phyloP scores from a whole-genome alignment of 1,140 invertebrate species.

The Dendrolimus kikuchii region DNA sequence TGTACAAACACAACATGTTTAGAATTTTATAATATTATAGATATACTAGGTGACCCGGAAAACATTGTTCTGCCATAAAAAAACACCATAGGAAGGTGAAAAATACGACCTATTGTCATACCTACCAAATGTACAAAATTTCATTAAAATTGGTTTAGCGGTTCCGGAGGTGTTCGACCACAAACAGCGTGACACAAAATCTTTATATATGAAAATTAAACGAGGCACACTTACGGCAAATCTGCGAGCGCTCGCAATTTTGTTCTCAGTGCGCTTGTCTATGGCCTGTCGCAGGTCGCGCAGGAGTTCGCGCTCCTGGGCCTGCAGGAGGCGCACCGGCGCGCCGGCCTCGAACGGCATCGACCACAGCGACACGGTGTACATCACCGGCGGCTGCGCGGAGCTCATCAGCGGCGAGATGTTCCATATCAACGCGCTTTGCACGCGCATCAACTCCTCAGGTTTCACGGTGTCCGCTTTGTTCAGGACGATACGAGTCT shows the following conservation, averaged over 20 bases:
- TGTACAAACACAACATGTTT: too few relatives aligned
- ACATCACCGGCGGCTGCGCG: constrained; percentile 94
- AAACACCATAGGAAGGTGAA: too few relatives aligned
- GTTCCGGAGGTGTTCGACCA: too few relatives aligned
- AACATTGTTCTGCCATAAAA: too few relatives aligned
- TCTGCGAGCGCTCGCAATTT: constrained; percentile 92
- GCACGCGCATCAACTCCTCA: constrained; percentile 93
- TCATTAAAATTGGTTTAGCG: too few relatives aligned
- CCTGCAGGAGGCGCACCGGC: constrained; percentile 82
- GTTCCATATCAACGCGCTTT: constrained; percentile 96
- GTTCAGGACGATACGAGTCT: constrained; percentile 93
- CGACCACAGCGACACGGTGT: constrained; percentile 93
- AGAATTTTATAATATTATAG: too few relatives aligned
- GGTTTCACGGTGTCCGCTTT: constrained; percentile 95
- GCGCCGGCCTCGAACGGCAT: constrained; percentile 86
- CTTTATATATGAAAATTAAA: constrained; percentile 9
- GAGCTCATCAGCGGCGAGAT: constrained; percentile 95
- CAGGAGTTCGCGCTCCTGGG: constrained; percentile 91
- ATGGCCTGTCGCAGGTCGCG: constrained; percentile 88
- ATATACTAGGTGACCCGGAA: too few relatives aligned
- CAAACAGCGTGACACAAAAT: too few relatives aligned
- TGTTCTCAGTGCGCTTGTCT: constrained; percentile 92
- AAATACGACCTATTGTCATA: too few relatives aligned
- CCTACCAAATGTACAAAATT: too few relatives aligned
- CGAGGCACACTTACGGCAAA: constrained; percentile 84